Evolutionary conservation across 2,888 invertebrate species (phyloP), one percentile per base, ranked within the genome.

Genomic region (Labia minor): DNA sequence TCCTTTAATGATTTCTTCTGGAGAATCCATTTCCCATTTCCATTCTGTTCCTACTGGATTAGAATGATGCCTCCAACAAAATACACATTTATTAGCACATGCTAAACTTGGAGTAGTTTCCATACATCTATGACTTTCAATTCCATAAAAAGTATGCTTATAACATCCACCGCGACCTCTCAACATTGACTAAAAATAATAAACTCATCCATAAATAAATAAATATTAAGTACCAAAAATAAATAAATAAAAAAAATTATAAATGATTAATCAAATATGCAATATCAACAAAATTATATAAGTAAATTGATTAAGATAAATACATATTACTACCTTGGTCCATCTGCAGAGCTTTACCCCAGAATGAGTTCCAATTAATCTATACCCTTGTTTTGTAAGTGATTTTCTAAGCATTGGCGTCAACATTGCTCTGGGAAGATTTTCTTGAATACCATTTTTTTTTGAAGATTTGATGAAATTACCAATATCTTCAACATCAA

Each of bases 121-220:
- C 82, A 83, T 83, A 70, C 83, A 84, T 14, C 81, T 77, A 72
- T 84, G 83, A 71, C 81, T 81, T 70, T 81, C 82, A 65, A 83
- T 84, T 3, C 83, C 83, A 72, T 84, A 83, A 72, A 83, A 84
- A 2, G 82, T 81, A 74, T 83, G 83, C 71, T 83, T 83, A 75
- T 83, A 83, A 72, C 83, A 83, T 0, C 83, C 83, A 2, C 83
- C 83, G 66, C 83, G 73, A 14, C 78, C 78, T 61, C 78, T 71
- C 19, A 79, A 78, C 74, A 83, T 78, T 21, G 82, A 76, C 80
- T 76, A 66, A 19, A 69, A 69, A 26, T 6, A 26, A 26, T 6
- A 26, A 26, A 26, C 26, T 26, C 26, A 26, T 8, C 26, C 26
- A 8, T 26, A 26, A 6, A 26, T 26, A 26, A 26, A 26, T 6